Evolutionary conservation across 2,888 invertebrate species (phyloP), one percentile per base, ranked within the genome.

Genomic region (Philereme transversata): DNA sequence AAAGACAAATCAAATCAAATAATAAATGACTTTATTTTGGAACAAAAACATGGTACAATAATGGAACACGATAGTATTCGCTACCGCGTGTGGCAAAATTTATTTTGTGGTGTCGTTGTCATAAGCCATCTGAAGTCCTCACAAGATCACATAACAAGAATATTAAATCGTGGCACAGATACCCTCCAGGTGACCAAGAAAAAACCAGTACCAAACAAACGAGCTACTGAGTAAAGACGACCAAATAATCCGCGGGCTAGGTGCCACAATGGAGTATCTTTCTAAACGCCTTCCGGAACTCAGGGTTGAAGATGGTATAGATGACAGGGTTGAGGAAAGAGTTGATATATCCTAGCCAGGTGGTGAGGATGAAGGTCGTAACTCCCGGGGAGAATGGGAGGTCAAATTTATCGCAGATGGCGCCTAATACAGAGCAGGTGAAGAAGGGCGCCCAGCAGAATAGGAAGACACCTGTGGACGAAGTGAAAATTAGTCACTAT

Each of bases 371-470:
- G 89, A 99, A 99, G 52, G 96, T 96, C 33, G 97, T 96, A 72
- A 98, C 94, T 34, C 98, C 96, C 0, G 98, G 97, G 68, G 96
- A 95, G 84, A 97, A 97, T 68, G 95, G 94, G 73, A 94, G 93
- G 53, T 94, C 94, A 74, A 97, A 92, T 87, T 98, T 97, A 76
- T 96, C 96, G 93, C 99, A 99, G 85, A 99, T 95, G 7, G 99
- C 99, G 83, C 98, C 99, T 93, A 99, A 95, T 70, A 99, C 98
- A 89, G 98, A 99, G 92, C 99, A 98, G 3, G 98, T 97, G 94
- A 99, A 99, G 93, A 99, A 99, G 43, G 99, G 99, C 65, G 98
- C 97, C 99, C 99, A 99, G 90, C 99, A 99, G 80, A 99, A 95
- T 46, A 99, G 95, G 88, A 99, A 99, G 4, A 99, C 98, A 76